These are phyloP conservation scores for Dysmachus trigonus DNA, from an alignment of 2,888 invertebrate species.

Conservation along the genomic window DNA sequence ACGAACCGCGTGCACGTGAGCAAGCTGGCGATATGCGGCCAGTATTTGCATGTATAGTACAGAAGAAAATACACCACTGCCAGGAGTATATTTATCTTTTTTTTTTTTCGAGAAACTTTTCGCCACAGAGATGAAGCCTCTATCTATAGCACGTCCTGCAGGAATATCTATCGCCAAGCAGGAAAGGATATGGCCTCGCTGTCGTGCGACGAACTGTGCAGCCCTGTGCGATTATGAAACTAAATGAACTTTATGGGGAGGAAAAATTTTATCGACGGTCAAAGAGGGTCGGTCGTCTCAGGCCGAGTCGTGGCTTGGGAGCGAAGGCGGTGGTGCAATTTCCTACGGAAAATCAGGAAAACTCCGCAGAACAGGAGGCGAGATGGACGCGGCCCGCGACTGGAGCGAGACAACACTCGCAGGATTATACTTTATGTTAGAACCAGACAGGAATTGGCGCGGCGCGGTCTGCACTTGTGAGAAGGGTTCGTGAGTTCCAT, in stretches of 20 bases:
- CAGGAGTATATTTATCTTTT: conserved; percentile 21
- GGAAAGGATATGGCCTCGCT: neutral
- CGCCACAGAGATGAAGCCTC: conserved; percentile 6
- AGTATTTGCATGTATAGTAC: conserved; percentile 29
- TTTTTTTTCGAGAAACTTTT: neutral
- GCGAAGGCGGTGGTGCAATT: conserved; percentile 31
- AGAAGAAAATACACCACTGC: neutral
- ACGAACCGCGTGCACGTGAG: conserved; percentile 40
- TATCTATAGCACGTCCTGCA: conserved; percentile 18
- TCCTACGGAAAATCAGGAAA: conserved; percentile 44
- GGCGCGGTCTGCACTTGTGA: conserved; percentile 36
- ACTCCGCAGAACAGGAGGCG: neutral
- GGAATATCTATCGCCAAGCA: neutral
- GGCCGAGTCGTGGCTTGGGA: neutral
- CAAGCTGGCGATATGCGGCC: conserved; percentile 17
- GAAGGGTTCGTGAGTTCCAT: conserved; percentile 32
- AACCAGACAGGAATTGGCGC: conserved; percentile 42
- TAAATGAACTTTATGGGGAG: conserved; percentile 44
- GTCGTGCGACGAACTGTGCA: conserved; percentile 9
- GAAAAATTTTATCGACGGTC: conserved; percentile 44
- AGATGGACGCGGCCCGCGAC: neutral
- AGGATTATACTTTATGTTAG: conserved; percentile 40
- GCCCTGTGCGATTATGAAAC: conserved; percentile 37
- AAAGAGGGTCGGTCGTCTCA: conserved; percentile 42
- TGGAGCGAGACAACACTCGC: neutral